phyloP scores from a whole-genome alignment of 2,113 vertebrate genomes.

The Tretioscincus oriximinensis region DNA sequence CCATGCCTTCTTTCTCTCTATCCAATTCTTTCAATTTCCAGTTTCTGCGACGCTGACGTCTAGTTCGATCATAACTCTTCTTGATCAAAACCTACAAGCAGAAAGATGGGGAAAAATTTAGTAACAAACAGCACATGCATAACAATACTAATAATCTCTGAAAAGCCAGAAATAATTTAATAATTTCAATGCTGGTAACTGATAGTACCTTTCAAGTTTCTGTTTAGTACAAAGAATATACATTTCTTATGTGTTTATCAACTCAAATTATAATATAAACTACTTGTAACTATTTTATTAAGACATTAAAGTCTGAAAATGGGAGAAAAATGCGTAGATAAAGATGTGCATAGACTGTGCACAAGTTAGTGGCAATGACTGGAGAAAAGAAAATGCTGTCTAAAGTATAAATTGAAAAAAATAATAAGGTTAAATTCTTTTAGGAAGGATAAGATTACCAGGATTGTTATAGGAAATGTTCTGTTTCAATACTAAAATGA shows the following conservation, averaged over 20 bases:
- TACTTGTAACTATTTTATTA: neutral
- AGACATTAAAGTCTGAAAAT: neutral
- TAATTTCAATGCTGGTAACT: neutral
- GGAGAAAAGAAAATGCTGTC: too few species aligned
- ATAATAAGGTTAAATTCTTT: neutral
- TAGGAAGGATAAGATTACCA: neutral
- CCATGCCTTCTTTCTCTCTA: constrained; percentile 82
- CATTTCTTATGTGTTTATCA: neutral
- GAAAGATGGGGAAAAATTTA: neutral
- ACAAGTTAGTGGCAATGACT: neutral
- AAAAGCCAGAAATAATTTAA: neutral
- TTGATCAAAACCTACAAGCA: constrained; percentile 87
- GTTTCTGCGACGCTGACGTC: constrained; percentile 86
- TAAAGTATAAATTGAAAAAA: neutral
- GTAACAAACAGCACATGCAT: neutral
- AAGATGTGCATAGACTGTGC: neutral
- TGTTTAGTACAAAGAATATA: neutral
- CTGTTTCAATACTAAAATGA: too few species aligned
- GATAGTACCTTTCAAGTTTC: neutral
- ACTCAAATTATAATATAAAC: neutral
- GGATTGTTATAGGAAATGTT: neutral
- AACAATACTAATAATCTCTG: neutral
- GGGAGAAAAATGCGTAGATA: neutral
- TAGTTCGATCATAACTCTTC: constrained; percentile 90
- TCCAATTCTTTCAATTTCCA: constrained; percentile 92